A percentile compares a stretch with the other conserved stretches of the same genome.
These are phyloP conservation scores for Hydrochoerus hydrochaeris DNA, from an alignment of 2,113 vertebrate species.

Conservation along the genomic window DNA sequence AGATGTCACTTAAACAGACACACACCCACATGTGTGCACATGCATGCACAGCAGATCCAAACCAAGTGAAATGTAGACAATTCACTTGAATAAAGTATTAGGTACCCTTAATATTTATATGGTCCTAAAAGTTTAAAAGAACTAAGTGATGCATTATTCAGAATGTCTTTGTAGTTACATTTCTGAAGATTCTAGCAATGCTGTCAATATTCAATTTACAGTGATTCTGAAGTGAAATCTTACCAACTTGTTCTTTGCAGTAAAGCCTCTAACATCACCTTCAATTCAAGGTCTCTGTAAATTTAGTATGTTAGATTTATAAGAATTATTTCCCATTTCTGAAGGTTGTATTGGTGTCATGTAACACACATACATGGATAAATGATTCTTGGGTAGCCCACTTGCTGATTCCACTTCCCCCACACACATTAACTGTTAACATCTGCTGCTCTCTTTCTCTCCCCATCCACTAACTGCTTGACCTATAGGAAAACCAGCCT, in stretches of 20 bases:
- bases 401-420: background rate
- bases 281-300: background rate
- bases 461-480: background rate
- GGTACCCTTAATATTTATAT: background rate
- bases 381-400: background rate
- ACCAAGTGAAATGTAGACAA: background rate
- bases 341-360: background rate
- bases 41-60: background rate
- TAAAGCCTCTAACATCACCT: background rate
- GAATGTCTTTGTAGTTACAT: background rate
- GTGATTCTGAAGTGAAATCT: background rate
- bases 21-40: background rate
- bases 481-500: background rate
- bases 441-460: background rate
- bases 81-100: background rate
- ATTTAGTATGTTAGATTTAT: background rate
- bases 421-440: background rate
- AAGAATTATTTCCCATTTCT: background rate
- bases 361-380: background rate
- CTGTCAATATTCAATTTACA: background rate
- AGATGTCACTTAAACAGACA: background rate
- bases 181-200: background rate
- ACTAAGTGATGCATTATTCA: background rate
- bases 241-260: background rate
- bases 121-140: background rate